These are phyloP conservation scores for Syndactyla subalaris DNA, from an alignment of 2,797 vertebrate species.

Conservation along the genomic window DNA sequence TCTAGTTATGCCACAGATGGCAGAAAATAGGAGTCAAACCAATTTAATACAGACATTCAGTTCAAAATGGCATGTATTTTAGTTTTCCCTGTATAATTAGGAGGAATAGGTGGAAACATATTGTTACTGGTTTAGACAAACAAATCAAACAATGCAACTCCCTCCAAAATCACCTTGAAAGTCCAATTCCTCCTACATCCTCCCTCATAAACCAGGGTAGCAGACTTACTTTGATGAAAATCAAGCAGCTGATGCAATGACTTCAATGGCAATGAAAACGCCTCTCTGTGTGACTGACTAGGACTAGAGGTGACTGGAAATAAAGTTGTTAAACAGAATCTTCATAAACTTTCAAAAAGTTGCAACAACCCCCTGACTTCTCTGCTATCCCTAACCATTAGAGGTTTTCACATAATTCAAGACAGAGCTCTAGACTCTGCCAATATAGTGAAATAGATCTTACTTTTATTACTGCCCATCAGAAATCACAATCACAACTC, in stretches of 20 bases:
- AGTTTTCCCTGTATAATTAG: conserved; percentile 31
- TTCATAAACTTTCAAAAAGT: not conserved
- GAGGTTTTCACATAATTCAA: conserved; percentile 16
- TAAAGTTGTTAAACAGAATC: not conserved
- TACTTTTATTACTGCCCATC: conserved; percentile 42
- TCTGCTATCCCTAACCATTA: not conserved
- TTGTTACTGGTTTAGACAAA: conserved; percentile 23
- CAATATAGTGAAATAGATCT: conserved; percentile 35
- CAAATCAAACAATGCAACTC: conserved; percentile 2
- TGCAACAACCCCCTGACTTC: not conserved
- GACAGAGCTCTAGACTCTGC: not conserved
- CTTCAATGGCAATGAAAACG: not conserved
- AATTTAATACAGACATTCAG: conserved; percentile 58
- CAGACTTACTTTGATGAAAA: not conserved
- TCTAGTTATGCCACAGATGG: conserved; percentile 58
- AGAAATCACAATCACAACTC: conserved; percentile 53
- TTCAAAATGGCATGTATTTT: conserved; percentile 58
- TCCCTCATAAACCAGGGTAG: not conserved
- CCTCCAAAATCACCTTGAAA: conserved; percentile 37
- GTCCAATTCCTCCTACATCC: not conserved
- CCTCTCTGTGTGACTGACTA: not conserved
- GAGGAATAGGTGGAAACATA: conserved; percentile 45
- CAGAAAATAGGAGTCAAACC: conserved; percentile 59
- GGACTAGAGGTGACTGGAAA: not conserved
- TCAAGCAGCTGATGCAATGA: not conserved